These are phyloP conservation scores for Melanotus villosus DNA, from an alignment of 2,888 invertebrate genomes.

Conservation along the genomic window DNA sequence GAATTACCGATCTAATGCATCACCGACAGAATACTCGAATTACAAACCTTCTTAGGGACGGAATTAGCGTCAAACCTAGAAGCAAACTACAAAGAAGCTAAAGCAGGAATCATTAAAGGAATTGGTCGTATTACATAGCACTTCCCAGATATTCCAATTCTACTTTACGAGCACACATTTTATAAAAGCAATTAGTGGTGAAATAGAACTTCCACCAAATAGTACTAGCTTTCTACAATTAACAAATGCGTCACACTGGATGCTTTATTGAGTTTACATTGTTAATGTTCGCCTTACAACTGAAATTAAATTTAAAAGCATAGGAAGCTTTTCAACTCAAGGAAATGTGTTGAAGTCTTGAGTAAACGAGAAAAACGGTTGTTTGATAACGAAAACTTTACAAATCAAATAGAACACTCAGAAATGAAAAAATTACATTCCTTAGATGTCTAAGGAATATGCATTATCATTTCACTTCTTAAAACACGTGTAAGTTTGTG, in stretches of 20 bases:
- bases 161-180: neutral
- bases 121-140: slow-evolving; percentile 14
- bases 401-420: too few species aligned
- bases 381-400: too few species aligned
- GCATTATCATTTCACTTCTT: too few species aligned
- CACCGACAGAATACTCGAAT: neutral
- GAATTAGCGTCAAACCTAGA: slow-evolving; percentile 7
- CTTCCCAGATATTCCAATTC: slow-evolving; percentile 2
- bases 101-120: slow-evolving; percentile 14
- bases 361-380: too few species aligned
- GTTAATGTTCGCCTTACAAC: too few species aligned
- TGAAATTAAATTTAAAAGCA: too few species aligned
- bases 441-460: too few species aligned
- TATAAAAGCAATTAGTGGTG: slow-evolving; percentile 5
- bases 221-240: neutral
- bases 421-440: too few species aligned
- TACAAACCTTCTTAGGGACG: slow-evolving; percentile 2
- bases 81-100: slow-evolving; percentile 11
- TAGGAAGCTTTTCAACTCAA: too few species aligned
- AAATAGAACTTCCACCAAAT: neutral
- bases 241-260: neutral
- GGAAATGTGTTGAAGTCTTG: too few species aligned
- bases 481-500: too few species aligned
- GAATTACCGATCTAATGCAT: neutral
- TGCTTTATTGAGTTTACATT: neutral